A percentile compares a stretch with the other conserved stretches of the same genome.
phyloP scores from a whole-genome alignment of 2,797 vertebrate genomes.

The Acipenser oxyrinchus region DNA sequence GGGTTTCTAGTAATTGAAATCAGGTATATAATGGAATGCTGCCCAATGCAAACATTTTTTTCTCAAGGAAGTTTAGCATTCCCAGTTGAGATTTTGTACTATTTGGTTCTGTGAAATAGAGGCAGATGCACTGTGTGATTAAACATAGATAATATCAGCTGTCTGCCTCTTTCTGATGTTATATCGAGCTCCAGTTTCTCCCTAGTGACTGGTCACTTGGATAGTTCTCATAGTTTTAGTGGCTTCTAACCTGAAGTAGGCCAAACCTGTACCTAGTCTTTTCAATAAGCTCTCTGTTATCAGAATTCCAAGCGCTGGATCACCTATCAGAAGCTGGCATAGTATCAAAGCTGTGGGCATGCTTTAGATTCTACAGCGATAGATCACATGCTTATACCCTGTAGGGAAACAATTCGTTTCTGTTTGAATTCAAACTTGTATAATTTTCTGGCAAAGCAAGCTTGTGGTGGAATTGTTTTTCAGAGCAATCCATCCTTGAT shows the following conservation, averaged over 20 bases:
- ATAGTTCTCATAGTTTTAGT: slow-evolving; percentile 57
- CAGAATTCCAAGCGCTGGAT: slow-evolving; percentile 29
- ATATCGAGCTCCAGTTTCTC: slow-evolving; percentile 44
- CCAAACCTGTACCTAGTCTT: slow-evolving; percentile 31
- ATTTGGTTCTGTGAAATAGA: no score
- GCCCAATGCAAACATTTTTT: no score
- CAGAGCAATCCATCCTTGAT: slow-evolving; percentile 22
- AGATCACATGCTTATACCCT: slow-evolving; percentile 58
- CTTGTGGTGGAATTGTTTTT: slow-evolving; percentile 20
- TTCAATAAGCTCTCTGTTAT: slow-evolving; percentile 63
- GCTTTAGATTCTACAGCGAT: slow-evolving; percentile 45
- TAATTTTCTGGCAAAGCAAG: slow-evolving; percentile 59
- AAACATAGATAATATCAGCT: slow-evolving; percentile 1
- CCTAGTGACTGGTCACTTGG: slow-evolving; percentile 41
- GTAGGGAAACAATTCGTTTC: slow-evolving; percentile 58
- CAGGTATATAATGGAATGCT: no score
- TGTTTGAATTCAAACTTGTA: slow-evolving; percentile 58
- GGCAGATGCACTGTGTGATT: slow-evolving; percentile 29
- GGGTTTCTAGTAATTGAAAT: no score
- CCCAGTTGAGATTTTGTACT: no score
- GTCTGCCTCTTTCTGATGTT: slow-evolving; percentile 39
- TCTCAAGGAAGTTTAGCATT: no score
- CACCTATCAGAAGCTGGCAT: slow-evolving; percentile 45
- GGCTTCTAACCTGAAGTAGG: slow-evolving; percentile 41
- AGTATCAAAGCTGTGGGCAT: slow-evolving; percentile 47